Conservation (phyloP, 2,888 invertebrate genomes). For the Dryocosmus kuriphilus region DNA sequence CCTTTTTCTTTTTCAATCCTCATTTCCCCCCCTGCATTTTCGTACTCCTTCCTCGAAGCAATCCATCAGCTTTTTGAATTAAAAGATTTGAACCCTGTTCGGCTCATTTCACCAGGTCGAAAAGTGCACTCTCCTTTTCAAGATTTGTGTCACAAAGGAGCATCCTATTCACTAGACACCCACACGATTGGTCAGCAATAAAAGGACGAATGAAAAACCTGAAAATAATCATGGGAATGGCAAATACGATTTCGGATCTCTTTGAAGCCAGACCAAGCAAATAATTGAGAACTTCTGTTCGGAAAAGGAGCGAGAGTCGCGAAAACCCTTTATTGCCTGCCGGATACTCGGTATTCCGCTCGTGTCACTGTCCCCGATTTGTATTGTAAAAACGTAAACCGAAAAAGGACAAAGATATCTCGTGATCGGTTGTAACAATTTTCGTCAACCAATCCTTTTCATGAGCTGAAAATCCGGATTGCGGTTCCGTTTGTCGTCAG, state of each 20-base stretch:
- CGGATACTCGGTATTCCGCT: constrained; percentile 50
- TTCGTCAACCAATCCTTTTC: constrained; percentile 54
- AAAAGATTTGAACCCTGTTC: constrained; percentile 63
- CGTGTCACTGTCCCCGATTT: constrained; percentile 63
- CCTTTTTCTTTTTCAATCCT: constrained; percentile 13
- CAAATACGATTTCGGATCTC: constrained; percentile 71
- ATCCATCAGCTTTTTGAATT: constrained; percentile 7
- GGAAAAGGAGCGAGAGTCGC: constrained; percentile 50
- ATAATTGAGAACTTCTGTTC: constrained; percentile 59
- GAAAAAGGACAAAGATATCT: constrained; percentile 55
- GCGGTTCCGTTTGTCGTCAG: constrained; percentile 42
- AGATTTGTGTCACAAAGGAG: constrained; percentile 66
- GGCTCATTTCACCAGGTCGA: constrained; percentile 72
- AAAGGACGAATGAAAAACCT: constrained; percentile 60
- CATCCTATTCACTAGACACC: constrained; percentile 65
- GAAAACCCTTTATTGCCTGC: constrained; percentile 53
- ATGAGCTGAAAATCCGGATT: constrained; percentile 36
- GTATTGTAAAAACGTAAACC: constrained; percentile 61
- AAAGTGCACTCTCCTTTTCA: constrained; percentile 67
- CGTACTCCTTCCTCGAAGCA: constrained; percentile 12
- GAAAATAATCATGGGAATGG: constrained; percentile 74
- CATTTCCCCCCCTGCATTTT: constrained; percentile 6
- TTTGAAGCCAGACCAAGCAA: constrained; percentile 63
- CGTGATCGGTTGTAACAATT: constrained; percentile 52
- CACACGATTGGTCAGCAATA: constrained; percentile 71